Evolutionary conservation across 2,113 vertebrate species (phyloP), one percentile per base, ranked within the genome.

Genomic region (Elephantulus edwardii): DNA sequence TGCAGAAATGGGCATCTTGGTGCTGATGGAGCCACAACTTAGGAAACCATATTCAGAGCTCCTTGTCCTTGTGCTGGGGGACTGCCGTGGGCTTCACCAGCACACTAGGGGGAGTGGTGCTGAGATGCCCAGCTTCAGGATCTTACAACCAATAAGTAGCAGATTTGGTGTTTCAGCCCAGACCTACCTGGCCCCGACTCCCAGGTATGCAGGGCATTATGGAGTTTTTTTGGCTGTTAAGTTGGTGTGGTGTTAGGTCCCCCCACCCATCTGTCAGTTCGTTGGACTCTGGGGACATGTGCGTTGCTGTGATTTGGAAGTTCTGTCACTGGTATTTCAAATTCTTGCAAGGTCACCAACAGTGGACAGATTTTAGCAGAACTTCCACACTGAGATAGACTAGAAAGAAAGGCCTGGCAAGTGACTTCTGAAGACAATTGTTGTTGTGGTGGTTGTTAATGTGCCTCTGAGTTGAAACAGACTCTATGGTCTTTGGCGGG

Each of bases 101-200:
- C 6, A 2, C 33, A 5, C 5, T 50, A 56, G 24, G 13, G 1
- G 3, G 0, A 0, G 3, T 60, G 79, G 42, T 3, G 6, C 44
- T 22, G 84, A 88, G 88, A 20, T 30, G 35, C 42, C 17, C 58
- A 20, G 44, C 71, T 78, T 8, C 0, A 3, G 16, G 1, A 3
- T 68, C 48, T 87, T 46, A 58, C 14, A 22, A 1, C n/a, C 9
- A 40, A 60, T 9, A 24, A 38, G 92, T 13, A n/a, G 19, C 58
- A 6, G 7, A 28, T 22, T 44, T 58, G 68, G 62, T 19, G 4
- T 35, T 89, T 62, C 56, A 42, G 20, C 52, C 54, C n/a, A 38
- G 68, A 54, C 33, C 28, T 30, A 38, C 72, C 88, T 76, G 74
- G 76, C 22, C 22, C 75, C 60, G 70, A 24, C 2, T 48, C 30